Evolutionary conservation across 2,888 invertebrate genomes (phyloP), one percentile per base, ranked within the genome.

Genomic region (Mantis religiosa): DNA sequence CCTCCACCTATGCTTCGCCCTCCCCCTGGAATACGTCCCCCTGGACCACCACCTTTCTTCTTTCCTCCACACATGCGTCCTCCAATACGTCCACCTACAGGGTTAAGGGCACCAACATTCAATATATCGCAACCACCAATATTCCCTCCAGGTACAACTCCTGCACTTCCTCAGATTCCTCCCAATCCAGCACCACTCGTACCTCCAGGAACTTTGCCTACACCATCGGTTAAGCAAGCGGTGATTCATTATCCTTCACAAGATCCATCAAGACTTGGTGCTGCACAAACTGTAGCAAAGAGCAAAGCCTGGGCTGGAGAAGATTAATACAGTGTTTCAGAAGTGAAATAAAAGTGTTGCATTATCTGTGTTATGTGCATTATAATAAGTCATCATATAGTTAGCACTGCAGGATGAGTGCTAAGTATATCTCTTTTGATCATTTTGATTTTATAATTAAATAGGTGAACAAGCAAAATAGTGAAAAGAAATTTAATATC

Each of bases 171-270:
- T 12, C 90, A 90, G 34, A 89, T 90, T 54, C 90, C 90, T 28
- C 89, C 90, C 3, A 89, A 90, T n/a, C 89, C 91, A 28, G 89
- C 91, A 30, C 88, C 91, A 14, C 85, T 91, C 83, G 90, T 91
- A 15, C 91, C 91, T 7, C 91, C 91, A 0, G 91, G 91, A 12
- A 90, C 92, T n/a, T 83, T 90, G 8, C 89, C 91, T 12, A 83
- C 91, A n/a, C 93, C 94, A 1, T 93, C 94, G 3, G 94, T 95
- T 1, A 94, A 94, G n/a, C 94, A 95, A 12, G 93, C 95, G 1
- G 94, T 95, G 0, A 94, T 95, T 89, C 98, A 99, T 93, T 99
- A 99, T 94, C 99, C 99, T 6, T 98, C 98, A 92, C 99, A 99
- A 93, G 99, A 99, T 94, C 99, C 99, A 0, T 96, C 97, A 82